Evolutionary conservation across 2,113 vertebrate species (phyloP), one percentile per base, ranked within the genome.

Genomic region (Abramis brama): DNA sequence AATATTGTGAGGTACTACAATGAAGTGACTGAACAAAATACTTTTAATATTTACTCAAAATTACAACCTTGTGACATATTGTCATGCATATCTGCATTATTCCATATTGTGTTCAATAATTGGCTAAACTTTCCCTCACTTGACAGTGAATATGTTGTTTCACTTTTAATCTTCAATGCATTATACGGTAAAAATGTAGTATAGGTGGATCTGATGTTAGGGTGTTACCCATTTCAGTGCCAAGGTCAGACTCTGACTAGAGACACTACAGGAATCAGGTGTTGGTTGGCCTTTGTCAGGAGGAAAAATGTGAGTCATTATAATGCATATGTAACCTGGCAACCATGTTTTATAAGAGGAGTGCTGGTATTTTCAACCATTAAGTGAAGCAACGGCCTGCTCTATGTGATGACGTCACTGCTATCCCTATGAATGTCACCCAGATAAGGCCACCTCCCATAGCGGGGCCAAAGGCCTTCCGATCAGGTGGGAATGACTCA

Each of bases 401-500:
- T 73, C 39, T 84, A 17, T 83, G 68, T 25, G 23, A 25, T 7
- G 47, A 86, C 60, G 33, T 79, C 47, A 71, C 57, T 21, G 17
- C 36, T 33, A 59, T 82, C 66, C 59, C 30, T 75, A 68, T 74
- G 77, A 87, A 87, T 87, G 86, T 76, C 86, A 85, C 70, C 50
- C 10, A 80, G 86, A 87, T 87, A 85, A 81, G 77, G 78, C 19
- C 27, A 8, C 59, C 55, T 84, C 76, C 66, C 82, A 84, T 43
- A 15, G 74, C 0, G 60, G 86, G 77, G 68, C 36, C 82, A 87
- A 84, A 79, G 82, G 52, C 52, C 86, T 71, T 71, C 23, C 25
- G 77, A 79, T 78, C 50, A 45, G 25, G 27, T 55, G 36, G 59
- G 70, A 83, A 17, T 77, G 85, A 86, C 78, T 86, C 68, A 81